phyloP scores from a whole-genome alignment of 2,797 vertebrate species.

The Thamnophis elegans region DNA sequence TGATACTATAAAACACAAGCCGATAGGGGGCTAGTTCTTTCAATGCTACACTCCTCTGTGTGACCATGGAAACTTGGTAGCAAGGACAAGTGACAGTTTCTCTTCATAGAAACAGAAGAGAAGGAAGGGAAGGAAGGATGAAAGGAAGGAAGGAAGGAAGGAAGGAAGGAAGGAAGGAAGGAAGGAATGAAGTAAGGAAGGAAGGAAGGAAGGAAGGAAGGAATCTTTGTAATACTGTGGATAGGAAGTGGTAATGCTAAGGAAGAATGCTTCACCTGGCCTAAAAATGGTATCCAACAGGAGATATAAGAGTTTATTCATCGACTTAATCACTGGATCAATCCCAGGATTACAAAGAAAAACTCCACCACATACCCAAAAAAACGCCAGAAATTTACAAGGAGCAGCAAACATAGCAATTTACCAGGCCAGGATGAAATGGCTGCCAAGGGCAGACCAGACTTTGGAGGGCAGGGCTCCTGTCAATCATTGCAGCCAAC shows the following conservation, averaged over 20 bases:
- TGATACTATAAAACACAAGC: not conserved
- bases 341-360: not conserved
- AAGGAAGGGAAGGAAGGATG: not conserved
- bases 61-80: not conserved
- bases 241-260: not conserved
- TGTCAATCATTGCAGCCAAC: not conserved
- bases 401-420: not conserved
- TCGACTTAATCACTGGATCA: not conserved
- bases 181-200: not conserved
- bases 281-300: not conserved
- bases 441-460: not conserved
- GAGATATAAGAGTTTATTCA: not conserved
- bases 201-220: not conserved
- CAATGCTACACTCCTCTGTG: not conserved
- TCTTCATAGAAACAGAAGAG: too few relatives aligned
- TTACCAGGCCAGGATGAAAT: not conserved
- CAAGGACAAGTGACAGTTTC: not conserved
- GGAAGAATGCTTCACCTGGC: not conserved
- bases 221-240: not conserved
- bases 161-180: too few relatives aligned
- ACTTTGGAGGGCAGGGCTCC: not conserved
- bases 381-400: not conserved
- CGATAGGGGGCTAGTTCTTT: not conserved
- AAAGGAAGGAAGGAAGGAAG: not conserved
- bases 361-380: not conserved